Conservation (phyloP, 2,797 vertebrate genomes). For the Molossus molossus region DNA sequence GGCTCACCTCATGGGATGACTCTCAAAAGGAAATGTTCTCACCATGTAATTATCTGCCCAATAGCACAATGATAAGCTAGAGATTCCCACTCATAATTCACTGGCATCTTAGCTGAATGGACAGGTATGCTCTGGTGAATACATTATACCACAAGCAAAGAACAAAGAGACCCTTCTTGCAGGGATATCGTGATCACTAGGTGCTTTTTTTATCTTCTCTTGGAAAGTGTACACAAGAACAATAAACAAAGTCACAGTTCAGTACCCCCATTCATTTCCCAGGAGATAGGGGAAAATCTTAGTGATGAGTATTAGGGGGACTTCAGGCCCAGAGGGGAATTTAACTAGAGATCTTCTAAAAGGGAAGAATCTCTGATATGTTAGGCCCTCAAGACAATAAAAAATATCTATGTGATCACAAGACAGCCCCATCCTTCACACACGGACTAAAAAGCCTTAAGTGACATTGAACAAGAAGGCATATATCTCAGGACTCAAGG, state of each 20-base stretch:
- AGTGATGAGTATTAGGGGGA: background rate
- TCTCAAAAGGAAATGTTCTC: background rate
- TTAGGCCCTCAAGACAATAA: conserved; percentile 42
- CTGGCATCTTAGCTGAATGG: background rate
- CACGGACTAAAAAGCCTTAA: background rate
- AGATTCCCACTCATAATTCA: background rate
- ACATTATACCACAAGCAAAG: background rate
- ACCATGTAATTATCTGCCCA: background rate
- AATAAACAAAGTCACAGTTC: conserved; percentile 63
- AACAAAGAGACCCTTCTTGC: conserved; percentile 46
- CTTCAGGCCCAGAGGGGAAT: background rate
- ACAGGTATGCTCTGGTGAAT: background rate
- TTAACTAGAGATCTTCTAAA: background rate
- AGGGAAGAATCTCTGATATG: conserved; percentile 31
- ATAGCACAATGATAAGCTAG: background rate
- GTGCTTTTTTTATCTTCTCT: conserved; percentile 68
- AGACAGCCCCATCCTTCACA: conserved; percentile 37
- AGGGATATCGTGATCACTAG: background rate
- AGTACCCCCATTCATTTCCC: conserved; percentile 52
- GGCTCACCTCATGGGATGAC: background rate
- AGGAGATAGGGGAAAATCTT: conserved; percentile 10
- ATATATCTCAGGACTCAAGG: background rate
- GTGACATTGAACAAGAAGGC: background rate
- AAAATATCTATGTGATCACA: background rate
- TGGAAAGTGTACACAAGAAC: conserved; percentile 35